Evolutionary conservation across 2,888 invertebrate species (phyloP).

Genomic region (Thecocarcelia acutangulata): DNA sequence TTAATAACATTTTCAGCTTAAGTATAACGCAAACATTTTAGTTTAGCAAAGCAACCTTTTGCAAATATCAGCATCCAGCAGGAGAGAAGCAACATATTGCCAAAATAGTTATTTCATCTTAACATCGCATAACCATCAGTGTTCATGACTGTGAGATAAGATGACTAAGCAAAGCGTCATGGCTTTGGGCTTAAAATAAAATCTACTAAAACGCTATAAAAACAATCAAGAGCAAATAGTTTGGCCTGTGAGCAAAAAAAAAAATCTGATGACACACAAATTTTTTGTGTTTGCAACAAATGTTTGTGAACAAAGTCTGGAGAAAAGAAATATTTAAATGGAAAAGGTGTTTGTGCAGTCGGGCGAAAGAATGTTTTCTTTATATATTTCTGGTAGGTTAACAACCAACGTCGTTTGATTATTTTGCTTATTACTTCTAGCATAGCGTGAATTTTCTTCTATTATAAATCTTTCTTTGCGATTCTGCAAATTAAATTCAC

Average conservation of each 20-base stretch:
- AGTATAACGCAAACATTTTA: constrained; percentile 57
- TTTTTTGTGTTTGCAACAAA: constrained; percentile 41
- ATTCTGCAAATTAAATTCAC: no score
- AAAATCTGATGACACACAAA: constrained; percentile 57
- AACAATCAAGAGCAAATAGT: constrained; percentile 44
- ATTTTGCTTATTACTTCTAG: no score
- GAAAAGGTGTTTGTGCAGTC: constrained; percentile 2
- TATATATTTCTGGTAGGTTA: no score
- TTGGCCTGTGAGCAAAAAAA: constrained; percentile 25
- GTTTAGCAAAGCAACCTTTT: constrained; percentile 13
- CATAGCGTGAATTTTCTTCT: no score
- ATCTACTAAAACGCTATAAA: constrained; percentile 57
- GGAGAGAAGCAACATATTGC: constrained; percentile 71
- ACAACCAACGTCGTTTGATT: no score
- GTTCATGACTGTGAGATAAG: constrained; percentile 12
- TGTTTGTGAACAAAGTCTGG: constrained; percentile 27
- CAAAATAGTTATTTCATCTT: constrained; percentile 52
- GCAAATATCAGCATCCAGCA: constrained; percentile 29
- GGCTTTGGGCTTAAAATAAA: constrained; percentile 62
- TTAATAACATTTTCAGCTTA: constrained; percentile 73
- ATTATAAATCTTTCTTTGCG: no score
- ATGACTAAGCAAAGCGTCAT: constrained; percentile 63
- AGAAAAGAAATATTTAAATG: constrained; percentile 1
- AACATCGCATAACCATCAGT: constrained; percentile 30
- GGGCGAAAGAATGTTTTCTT: constrained; percentile 15